Base-by-base conservation (phyloP, 2,113 vertebrate species). In the Psittacus erithacus region DNA sequence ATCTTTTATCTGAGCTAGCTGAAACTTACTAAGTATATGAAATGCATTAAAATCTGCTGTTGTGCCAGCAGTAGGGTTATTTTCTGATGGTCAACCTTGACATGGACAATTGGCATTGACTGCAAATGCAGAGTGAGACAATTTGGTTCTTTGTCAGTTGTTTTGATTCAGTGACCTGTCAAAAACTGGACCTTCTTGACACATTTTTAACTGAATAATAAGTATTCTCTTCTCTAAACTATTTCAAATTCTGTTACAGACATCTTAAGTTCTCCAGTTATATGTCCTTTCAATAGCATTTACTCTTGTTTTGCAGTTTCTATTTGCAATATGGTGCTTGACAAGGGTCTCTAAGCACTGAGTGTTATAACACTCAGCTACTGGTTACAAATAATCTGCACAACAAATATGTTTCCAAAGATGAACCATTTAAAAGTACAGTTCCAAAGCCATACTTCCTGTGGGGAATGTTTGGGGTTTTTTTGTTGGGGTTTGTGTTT, bases 31-130 rank as follows among this genome's bases (percentile, higher is more conserved):
- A 33, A 88, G 46, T 41, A 63, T 46, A 53, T 29, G 49, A 93
- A 93, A 94, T 63, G 53, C 68, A 77, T 95, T 90, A 65, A 95
- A 82, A 85, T 79, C 67, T 90, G 74, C 33, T 90, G 57, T 85
- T 95, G 70, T 79, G 57, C 33, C 78, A 92, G 82, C 79, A 85
- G 71, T 38, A 19, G 20, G 20, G 52, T 93, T 95, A 76, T 90
- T 95, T 91, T 96, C 78, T 78, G 39, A 55, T 50, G 39, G 25
- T 76, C 16, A 6, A 89, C 62, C 94, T 82, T 92, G 70, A 84
- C 81, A 64, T 71, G 55, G 47, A 14, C 81, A 87, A 68, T 90
- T 95, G 89, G 65, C 69, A 82, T 76, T 74, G 87, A 71, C 82
- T 90, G 27, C 44, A 92, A 85, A 88, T 62, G 52, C 35, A 87